These are phyloP conservation scores for Naso thynnoides DNA, from an alignment of 2,797 vertebrate genomes.

Conservation along the genomic window DNA sequence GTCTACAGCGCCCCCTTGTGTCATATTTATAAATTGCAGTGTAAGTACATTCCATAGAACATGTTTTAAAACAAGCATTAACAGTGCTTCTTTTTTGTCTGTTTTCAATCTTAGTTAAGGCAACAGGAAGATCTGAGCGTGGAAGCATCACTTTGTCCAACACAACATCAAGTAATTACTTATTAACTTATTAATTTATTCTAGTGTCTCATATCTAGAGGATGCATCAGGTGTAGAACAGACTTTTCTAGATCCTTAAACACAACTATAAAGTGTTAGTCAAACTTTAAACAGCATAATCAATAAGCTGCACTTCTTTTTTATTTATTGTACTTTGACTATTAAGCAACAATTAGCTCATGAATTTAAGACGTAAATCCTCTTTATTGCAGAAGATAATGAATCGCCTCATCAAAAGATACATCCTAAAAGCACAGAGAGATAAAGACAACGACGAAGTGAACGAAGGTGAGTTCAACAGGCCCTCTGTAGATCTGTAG, in stretches of 20 bases:
- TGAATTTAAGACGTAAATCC: conserved; percentile 1
- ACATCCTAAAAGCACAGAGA: conserved; percentile 81
- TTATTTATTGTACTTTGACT: neutral
- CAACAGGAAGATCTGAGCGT: conserved; percentile 85
- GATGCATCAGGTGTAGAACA: too few relatives aligned
- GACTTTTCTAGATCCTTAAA: too few relatives aligned
- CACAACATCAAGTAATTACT: conserved; percentile 93
- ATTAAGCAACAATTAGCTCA: neutral
- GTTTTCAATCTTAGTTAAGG: conserved; percentile 79
- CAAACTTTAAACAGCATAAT: neutral
- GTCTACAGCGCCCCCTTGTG: conserved; percentile 39
- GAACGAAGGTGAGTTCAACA: conserved; percentile 90
- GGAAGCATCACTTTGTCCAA: conserved; percentile 84
- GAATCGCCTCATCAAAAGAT: conserved; percentile 90
- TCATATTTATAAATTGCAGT: conserved; percentile 22
- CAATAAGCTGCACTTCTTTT: neutral
- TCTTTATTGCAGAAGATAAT: conserved; percentile 91
- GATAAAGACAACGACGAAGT: conserved; percentile 94
- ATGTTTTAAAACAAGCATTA: neutral
- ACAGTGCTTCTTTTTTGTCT: neutral
- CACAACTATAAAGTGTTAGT: neutral
- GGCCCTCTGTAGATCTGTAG: conserved; percentile 7
- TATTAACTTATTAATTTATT: too few relatives aligned
- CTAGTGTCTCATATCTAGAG: neutral
- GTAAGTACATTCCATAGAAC: neutral